phyloP scores from a whole-genome alignment of 1,140 invertebrate genomes.

The Drosophila malerkotliana region DNA sequence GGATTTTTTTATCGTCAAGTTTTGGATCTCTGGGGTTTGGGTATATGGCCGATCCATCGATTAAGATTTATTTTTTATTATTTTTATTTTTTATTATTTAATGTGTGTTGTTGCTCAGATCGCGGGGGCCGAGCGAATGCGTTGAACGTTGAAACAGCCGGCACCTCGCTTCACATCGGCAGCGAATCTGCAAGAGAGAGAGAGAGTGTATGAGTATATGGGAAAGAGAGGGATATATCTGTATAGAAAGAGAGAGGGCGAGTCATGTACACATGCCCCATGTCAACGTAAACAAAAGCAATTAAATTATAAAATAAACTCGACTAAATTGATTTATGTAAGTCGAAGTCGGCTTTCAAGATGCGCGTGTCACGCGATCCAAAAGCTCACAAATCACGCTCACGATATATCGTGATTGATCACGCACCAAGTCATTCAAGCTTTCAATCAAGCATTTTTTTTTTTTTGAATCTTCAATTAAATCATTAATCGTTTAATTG shows the following conservation, averaged over 20 bases:
- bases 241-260: not conserved
- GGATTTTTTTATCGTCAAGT: conserved; percentile 3
- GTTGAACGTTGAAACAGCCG: conserved; percentile 48
- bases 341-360: conserved; percentile 27
- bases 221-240: conserved; percentile 4
- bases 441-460: not conserved
- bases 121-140: conserved; percentile 67
- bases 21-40: not conserved
- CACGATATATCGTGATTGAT: conserved; percentile 33
- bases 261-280: conserved; percentile 4
- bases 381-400: conserved; percentile 24
- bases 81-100: conserved; percentile 7
- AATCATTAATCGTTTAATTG: conserved; percentile 44
- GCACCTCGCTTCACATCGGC: conserved; percentile 57
- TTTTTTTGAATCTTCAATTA: conserved; percentile 15
- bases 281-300: conserved; percentile 62
- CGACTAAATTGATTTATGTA: conserved; percentile 77
- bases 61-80: conserved; percentile 16
- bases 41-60: conserved; percentile 15
- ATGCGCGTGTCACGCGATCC: conserved; percentile 40
- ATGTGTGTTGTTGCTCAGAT: conserved; percentile 67
- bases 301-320: conserved; percentile 79
- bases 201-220: conserved; percentile 8
- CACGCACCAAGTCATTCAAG: conserved; percentile 11
- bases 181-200: conserved; percentile 47